Evolutionary conservation across 1,140 invertebrate species (phyloP), one percentile per base, ranked within the genome.

Genomic region (Tetranychus urticae): DNA sequence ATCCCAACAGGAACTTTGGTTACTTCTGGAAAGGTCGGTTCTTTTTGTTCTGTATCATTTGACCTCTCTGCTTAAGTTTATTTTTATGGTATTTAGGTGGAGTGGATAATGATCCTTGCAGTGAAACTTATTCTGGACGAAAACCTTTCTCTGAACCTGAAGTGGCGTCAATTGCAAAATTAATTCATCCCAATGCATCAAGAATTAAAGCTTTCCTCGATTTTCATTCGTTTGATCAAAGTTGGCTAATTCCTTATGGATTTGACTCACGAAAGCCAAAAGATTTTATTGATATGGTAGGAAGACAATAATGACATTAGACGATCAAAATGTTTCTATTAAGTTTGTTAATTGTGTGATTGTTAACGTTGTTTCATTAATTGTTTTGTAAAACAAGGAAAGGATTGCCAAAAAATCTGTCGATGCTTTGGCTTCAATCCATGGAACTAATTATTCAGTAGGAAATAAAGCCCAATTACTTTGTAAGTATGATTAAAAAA

Each of bases 201-300:
- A 12, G 47, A 31, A 23, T 66, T 6, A 64, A 62, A 35, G 62
- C 60, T 3, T 68, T 58, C 39, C 56, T 68, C 52, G n/a, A 31
- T 61, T 66, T 68, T 2, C 68, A 68, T 57, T 64, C 67, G 1
- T 68, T 68, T 50, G 62, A 61, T 1, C 68, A 68, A 55, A 57
- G 68, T 35, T 66, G 62, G 62, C 62, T 85, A 5, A 82, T 83
- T 66, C 83, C 83, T n/a, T 85, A 81, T 80, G 83, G 82, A 36
- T 83, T 78, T 67, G 81, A 23, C 8, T 52, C 50, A 13, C 31
- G 7, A 31, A 31, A n/a, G 31, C n/a, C 50, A 7, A 33, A 52
- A 23, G 31, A 52, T 6, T 31, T 52, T 52, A n/a, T 8, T n/a
- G n/a, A 31, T 12, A 2, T 52, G 5, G 50, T 52, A 52, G 23